Percentiles rank a stretch among this genome's conserved stretches.
Conservation (phyloP, 2,113 vertebrate genomes). For the Anthoscopus minutus region DNA sequence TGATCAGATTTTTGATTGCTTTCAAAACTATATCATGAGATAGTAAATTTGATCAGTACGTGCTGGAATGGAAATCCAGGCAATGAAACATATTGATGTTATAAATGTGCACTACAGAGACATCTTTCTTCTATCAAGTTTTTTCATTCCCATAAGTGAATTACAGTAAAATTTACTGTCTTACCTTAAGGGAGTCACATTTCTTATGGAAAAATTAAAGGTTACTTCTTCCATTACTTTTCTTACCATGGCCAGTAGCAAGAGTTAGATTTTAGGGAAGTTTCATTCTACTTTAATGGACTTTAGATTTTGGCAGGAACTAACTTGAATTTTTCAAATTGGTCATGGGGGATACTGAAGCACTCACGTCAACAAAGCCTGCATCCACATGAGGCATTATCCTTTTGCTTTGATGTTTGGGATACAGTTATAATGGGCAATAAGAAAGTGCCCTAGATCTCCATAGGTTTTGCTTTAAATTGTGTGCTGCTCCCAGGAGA, state of each 20-base stretch:
- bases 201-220: slow-evolving; percentile 29
- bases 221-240: background rate
- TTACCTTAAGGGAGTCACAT: slow-evolving; percentile 12
- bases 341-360: background rate
- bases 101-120: slow-evolving; percentile 1
- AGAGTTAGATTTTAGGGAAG: background rate
- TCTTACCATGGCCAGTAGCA: background rate
- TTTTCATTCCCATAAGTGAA: slow-evolving; percentile 32
- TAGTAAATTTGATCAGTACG: slow-evolving; percentile 21
- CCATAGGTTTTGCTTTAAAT: background rate
- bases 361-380: background rate
- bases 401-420: background rate
- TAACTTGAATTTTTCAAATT: background rate
- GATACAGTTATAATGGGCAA: background rate
- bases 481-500: background rate
- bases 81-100: slow-evolving; percentile 26
- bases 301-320: background rate
- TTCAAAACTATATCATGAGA: slow-evolving; percentile 31
- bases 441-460: background rate
- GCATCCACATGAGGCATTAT: background rate
- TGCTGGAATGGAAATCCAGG: slow-evolving; percentile 12
- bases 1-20: slow-evolving; percentile 34
- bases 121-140: background rate
- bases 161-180: slow-evolving; percentile 15
- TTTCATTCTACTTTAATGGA: background rate